Conservation (phyloP, 2,113 vertebrate species). For the Uria lomvia region DNA sequence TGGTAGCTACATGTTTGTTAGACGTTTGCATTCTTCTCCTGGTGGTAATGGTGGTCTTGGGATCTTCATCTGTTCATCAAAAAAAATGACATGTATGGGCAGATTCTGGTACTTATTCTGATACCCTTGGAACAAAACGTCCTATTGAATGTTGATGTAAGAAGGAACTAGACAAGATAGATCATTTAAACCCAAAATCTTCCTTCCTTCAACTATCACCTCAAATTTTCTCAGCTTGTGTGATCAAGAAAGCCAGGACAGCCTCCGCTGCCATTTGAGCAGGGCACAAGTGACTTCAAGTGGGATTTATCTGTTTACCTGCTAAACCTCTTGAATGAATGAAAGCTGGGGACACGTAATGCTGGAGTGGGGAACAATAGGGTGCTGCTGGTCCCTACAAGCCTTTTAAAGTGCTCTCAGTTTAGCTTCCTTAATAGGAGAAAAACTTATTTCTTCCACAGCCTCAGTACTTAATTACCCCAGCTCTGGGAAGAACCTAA, state of each 20-base stretch:
- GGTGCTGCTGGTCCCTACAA: not conserved
- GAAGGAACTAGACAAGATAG: not conserved
- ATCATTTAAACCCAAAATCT: not conserved
- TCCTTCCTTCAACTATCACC: not conserved
- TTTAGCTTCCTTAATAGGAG: not conserved
- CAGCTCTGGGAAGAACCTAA: not conserved
- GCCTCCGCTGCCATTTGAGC: not conserved
- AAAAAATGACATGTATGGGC: not conserved
- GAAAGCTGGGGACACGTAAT: not conserved
- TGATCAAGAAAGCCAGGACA: not conserved
- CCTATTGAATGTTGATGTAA: not conserved
- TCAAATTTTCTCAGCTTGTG: not conserved
- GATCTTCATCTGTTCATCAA: not conserved
- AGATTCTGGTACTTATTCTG: not conserved
- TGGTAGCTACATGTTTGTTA: not conserved
- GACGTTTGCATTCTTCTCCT: not conserved
- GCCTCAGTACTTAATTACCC: slow-evolving; percentile 5
- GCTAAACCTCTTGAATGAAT: not conserved
- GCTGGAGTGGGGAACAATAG: not conserved
- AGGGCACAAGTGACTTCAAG: not conserved
- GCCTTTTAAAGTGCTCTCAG: not conserved
- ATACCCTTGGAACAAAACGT: not conserved
- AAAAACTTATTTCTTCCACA: not conserved
- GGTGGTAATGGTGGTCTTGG: not conserved
- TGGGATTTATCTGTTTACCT: slow-evolving; percentile 22